Base-by-base conservation (phyloP, 2,797 vertebrate species). In the Coregonus suidteri region DNA sequence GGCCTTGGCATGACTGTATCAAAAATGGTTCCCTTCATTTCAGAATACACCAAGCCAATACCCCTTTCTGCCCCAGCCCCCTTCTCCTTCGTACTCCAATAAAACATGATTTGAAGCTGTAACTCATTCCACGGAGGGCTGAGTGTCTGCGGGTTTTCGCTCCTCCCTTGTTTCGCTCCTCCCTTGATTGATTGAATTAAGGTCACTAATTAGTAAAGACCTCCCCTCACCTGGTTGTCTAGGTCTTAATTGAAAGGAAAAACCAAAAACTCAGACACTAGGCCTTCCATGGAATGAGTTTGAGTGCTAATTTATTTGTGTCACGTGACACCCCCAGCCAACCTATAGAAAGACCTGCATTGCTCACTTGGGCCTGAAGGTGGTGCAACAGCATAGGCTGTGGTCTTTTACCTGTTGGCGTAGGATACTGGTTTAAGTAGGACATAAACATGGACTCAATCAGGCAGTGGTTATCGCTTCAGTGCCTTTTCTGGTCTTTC, bases 381-480 rank as follows among this genome's bases (percentile, higher is more conserved):
- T 93, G 94, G 94, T 91, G 93, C 91, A 91, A 90, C 85, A 90
- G 90, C 71, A 91, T 70, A 91, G 88, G 91, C 85, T 82, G 82
- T 91, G 78, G n/a, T 30, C 13, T 59, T 31, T 31, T 4, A 67
- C 14, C 34, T 2, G 31, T 34, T 34, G 13, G 13, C 9, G 31
- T 34, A 47, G 41, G 41, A 9, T 47, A 16, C 65, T 34, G 35
- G 65, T 67, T 67, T 67, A 67, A 67, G 56, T 47, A 67, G 4
- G 4, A 16, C 65, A 35, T 67, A 34, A 34, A 67, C 30, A 62
- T 13, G 4, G 65, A 34, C 0, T 31, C 35, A 67, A 67, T 67
- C 65, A 34, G 65, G 65, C 65, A 4, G 65, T 34, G 4, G 13
- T 14, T 67, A 1, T 15, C 30, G 13, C 65, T 34, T 34, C 56